Base-by-base conservation (phyloP, 2,113 vertebrate genomes). In the Hiodon alosoides region DNA sequence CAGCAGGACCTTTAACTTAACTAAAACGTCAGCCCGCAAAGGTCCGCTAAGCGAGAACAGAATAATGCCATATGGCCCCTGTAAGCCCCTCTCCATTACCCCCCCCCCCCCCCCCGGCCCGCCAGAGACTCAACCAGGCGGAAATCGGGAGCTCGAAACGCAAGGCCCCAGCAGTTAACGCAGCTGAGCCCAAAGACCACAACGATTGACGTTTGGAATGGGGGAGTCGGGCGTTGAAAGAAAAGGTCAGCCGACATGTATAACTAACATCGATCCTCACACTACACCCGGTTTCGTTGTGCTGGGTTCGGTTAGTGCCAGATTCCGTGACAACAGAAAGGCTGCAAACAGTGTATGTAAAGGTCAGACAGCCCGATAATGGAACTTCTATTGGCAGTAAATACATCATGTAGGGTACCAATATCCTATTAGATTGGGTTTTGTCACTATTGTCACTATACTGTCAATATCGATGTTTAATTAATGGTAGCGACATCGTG, bases 21-120 rank as follows among this genome's bases (percentile, higher is more conserved):
- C 52, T 69, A n/a, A 69, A 46, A 69, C 54, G 68, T 69, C n/a
- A 69, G 47, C 48, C 66, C 5, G 50, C 52, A 68, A 53, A 48
- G 17, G 17, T 17, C 53, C 11, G 3, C 17, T 48, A 13, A 10
- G 9, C 46, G 54, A 52, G 68, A 57, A 58, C 54, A 59, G 7
- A 10, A 31, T 13, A 10, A 59, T 47, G 69, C 53, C 54, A 59
- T 58, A 71, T 58, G 7, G 53, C 46, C 10, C 17, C 31, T 71
- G 16, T 17, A 5, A 71, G 58, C 16, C 54, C 46, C 54, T 58
- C 31, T n/a, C 31, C 31, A 31, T 55, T 52, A 14, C 48, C 3
- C 6, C 14, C 11, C 11, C 10, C 7, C 5, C 48, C 66, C 48
- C 66, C 55, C 6, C 31, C 3, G 69, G 17, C 46, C 4, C 3